These are phyloP conservation scores for Leptinotarsa texana DNA, from an alignment of 1,140 invertebrate genomes.

Conservation along the genomic window DNA sequence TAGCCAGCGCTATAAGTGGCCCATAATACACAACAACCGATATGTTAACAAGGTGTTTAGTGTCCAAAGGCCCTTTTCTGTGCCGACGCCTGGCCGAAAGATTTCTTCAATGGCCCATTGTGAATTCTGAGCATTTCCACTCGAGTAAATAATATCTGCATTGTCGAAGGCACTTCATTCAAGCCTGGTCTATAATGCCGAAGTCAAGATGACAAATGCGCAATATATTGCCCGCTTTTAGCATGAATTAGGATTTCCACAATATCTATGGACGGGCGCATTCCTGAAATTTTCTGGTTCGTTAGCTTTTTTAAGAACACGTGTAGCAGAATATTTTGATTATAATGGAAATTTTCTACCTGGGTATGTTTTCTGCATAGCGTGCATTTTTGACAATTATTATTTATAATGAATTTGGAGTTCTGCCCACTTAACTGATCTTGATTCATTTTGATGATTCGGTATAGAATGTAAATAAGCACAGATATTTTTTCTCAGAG, in stretches of 20 bases:
- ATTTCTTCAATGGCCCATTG: constrained; percentile 7
- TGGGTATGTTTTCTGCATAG: constrained; percentile 15
- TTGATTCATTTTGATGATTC: too few relatives aligned
- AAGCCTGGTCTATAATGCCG: constrained; percentile 12
- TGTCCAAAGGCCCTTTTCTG: neutral
- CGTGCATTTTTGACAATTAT: neutral
- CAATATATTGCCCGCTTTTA: constrained; percentile 27
- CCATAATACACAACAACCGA: constrained; percentile 20
- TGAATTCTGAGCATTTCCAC: constrained; percentile 25
- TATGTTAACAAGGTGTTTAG: constrained; percentile 23
- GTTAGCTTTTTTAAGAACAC: constrained; percentile 20
- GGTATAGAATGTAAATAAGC: too few relatives aligned
- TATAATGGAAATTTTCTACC: constrained; percentile 18
- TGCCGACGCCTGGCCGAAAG: neutral
- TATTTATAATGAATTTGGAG: neutral
- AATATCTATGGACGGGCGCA: neutral
- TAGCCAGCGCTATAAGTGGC: neutral
- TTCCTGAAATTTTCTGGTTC: constrained; percentile 28
- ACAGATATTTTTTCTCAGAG: too few relatives aligned
- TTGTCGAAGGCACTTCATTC: constrained; percentile 25
- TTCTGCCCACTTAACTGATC: neutral
- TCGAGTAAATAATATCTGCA: constrained; percentile 26
- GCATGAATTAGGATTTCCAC: constrained; percentile 6
- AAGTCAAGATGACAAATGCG: constrained; percentile 28
- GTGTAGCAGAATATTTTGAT: constrained; percentile 18